Evolutionary conservation across 2,888 invertebrate genomes (phyloP).

Genomic region (Platycnemis pennipes): DNA sequence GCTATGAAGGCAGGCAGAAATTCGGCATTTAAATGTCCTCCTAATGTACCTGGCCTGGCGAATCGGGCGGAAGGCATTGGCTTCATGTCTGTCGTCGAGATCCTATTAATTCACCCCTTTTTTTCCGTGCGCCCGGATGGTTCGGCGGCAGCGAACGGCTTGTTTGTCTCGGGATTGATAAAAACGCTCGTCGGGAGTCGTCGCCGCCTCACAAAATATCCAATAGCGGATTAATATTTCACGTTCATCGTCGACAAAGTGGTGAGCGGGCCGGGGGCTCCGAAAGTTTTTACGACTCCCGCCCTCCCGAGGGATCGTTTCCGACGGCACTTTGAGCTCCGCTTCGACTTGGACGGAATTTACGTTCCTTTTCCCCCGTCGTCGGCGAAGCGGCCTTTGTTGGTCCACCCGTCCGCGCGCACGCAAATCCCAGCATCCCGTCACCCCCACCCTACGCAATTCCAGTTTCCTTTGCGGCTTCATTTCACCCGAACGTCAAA

Average conservation of each 20-base stretch:
- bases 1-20: too few species aligned
- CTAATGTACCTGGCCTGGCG: too few species aligned
- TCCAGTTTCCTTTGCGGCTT: background rate
- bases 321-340: background rate
- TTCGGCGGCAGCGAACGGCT: background rate
- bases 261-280: slow-evolving; percentile 37
- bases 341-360: slow-evolving; percentile 3
- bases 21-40: too few species aligned
- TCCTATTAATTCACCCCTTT: background rate
- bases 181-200: background rate
- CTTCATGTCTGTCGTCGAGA: background rate
- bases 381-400: background rate
- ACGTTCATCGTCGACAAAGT: slow-evolving; percentile 20
- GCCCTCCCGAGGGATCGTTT: background rate
- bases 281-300: slow-evolving; percentile 20
- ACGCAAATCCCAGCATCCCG: background rate
- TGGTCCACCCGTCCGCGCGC: background rate
- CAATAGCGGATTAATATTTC: background rate
- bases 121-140: background rate
- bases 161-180: slow-evolving; percentile 26
- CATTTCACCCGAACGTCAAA: background rate
- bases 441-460: background rate
- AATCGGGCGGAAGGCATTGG: background rate
- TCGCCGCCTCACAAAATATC: background rate
- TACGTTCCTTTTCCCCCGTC: background rate